phyloP scores from a whole-genome alignment of 2,797 vertebrate species.

The Buceros bicornis region DNA sequence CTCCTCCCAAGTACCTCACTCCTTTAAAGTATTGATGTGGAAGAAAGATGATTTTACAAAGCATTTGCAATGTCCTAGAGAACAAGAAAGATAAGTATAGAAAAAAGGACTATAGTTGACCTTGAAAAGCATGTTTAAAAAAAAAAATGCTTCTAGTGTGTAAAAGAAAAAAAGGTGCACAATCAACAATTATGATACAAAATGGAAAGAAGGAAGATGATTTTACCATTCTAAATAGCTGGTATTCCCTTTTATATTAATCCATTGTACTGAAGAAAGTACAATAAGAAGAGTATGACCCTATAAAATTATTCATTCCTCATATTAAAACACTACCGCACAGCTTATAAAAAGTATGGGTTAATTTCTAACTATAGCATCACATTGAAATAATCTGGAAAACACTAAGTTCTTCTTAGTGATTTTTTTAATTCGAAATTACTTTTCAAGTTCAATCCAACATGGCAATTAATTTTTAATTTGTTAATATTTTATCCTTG shows the following conservation, averaged over 20 bases:
- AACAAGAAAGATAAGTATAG: neutral
- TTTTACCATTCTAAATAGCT: neutral
- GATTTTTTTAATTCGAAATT: neutral
- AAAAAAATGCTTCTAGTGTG: neutral
- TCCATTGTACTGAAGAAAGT: neutral
- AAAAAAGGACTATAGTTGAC: neutral
- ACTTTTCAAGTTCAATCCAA: neutral
- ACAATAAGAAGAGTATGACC: neutral
- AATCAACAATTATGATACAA: neutral
- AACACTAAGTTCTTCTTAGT: neutral
- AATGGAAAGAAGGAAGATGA: neutral
- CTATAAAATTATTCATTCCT: neutral
- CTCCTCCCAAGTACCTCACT: neutral
- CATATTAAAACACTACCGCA: accelerated
- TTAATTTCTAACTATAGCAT: neutral
- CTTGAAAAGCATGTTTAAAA: neutral
- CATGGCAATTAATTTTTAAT: neutral
- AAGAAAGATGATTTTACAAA: neutral
- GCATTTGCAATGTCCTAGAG: neutral
- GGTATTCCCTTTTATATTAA: neutral
- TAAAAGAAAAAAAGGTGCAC: neutral
- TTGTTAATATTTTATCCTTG: neutral
- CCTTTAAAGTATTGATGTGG: neutral
- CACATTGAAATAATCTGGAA: neutral
- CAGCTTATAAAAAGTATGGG: neutral